phyloP scores from a whole-genome alignment of 1,140 invertebrate genomes.

The Zaprionus vittiger region DNA sequence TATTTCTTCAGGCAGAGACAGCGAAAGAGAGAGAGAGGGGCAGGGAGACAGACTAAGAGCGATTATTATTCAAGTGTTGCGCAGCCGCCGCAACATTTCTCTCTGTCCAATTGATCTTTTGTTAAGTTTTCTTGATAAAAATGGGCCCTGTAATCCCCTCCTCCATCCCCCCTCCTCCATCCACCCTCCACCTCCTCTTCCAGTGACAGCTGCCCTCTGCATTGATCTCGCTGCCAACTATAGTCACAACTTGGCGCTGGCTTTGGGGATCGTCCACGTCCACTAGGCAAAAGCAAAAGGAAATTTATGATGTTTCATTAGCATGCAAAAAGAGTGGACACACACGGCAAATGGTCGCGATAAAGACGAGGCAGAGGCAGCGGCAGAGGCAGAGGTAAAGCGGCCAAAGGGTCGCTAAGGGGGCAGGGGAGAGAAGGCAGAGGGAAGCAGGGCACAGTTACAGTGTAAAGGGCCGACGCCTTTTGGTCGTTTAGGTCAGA shows the following conservation, averaged over 20 bases:
- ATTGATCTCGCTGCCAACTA: slow-evolving; percentile 42
- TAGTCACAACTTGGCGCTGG: slow-evolving; percentile 22
- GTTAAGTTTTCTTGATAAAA: slow-evolving; percentile 58
- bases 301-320: slow-evolving; percentile 78
- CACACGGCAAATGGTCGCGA: slow-evolving; percentile 31
- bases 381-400: background rate
- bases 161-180: slow-evolving; percentile 1
- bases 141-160: slow-evolving; percentile 28
- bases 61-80: slow-evolving; percentile 65
- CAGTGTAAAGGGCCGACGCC: background rate
- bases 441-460: background rate
- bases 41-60: background rate
- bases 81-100: slow-evolving; percentile 62
- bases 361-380: background rate
- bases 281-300: slow-evolving; percentile 23
- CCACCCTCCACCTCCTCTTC: background rate
- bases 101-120: slow-evolving; percentile 68
- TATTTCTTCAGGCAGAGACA: slow-evolving; percentile 22
- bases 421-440: background rate
- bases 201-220: slow-evolving; percentile 6
- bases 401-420: background rate
- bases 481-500: slow-evolving; percentile 3
- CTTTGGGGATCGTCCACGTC: slow-evolving; percentile 16
- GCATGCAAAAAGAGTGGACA: slow-evolving; percentile 71
- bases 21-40: background rate